Evolutionary conservation across 2,888 invertebrate genomes (phyloP).

Genomic region (Epirrhoe alternata): DNA sequence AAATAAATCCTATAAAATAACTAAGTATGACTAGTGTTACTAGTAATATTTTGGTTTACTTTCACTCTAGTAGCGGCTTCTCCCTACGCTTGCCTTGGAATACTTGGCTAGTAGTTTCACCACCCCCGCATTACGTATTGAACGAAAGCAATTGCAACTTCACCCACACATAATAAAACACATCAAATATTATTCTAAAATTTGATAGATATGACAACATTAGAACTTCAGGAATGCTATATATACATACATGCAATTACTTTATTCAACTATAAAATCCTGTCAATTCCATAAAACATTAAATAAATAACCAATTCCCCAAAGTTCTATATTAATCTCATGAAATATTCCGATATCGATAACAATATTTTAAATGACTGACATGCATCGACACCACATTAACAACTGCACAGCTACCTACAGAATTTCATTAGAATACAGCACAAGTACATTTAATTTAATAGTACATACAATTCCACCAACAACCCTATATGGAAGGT

Average conservation of each 20-base stretch:
- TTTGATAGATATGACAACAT: neutral
- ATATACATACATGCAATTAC: neutral
- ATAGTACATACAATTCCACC: constrained; percentile 14
- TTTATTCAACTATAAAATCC: neutral
- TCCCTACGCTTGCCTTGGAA: neutral
- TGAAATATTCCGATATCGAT: neutral
- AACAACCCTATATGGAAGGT: constrained; percentile 22
- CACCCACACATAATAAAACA: constrained; percentile 3
- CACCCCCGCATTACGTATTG: neutral
- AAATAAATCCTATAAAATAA: constrained; percentile 50
- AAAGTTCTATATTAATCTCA: neutral
- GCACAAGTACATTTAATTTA: constrained; percentile 2
- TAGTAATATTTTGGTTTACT: constrained; percentile 54
- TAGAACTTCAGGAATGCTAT: neutral
- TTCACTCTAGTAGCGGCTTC: constrained; percentile 9
- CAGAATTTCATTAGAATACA: constrained; percentile 4
- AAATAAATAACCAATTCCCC: neutral
- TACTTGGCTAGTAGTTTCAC: neutral
- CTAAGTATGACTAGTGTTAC: constrained; percentile 60
- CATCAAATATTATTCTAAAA: neutral
- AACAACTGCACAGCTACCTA: constrained; percentile 14
- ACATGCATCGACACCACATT: neutral
- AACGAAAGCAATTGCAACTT: neutral
- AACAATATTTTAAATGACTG: neutral
- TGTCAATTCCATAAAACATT: neutral